Base-by-base conservation (phyloP, 2,888 invertebrate genomes). In the Malthinus flaveolus region DNA sequence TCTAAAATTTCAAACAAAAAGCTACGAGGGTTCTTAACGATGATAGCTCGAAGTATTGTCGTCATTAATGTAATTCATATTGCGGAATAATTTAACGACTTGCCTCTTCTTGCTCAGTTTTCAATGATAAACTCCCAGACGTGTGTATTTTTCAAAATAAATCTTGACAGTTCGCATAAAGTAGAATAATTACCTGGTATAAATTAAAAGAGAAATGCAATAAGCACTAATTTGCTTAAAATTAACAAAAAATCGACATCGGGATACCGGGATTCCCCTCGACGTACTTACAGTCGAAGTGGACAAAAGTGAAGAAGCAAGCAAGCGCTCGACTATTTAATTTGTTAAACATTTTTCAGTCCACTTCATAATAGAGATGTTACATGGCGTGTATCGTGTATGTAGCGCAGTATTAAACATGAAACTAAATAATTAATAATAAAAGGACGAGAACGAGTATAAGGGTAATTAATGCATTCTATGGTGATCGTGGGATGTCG, bases 51-150 rank as follows among this genome's bases (percentile, higher is more conserved):
- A 63, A 65, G 68, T 66, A 68, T 69, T 68, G 71, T 68, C 66
- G 68, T 71, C 73, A 71, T 73, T 74, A 74, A 73, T 73, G 69
- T 68, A 71, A 71, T 68, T 70, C 73, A 73, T 71, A 72, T 71
- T 68, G 71, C 67, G 73, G 74, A 74, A 74, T 73, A 74, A 74
- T 74, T 74, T 74, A 74, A 74, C 70, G 73, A 70, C 66, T 65
- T 56, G 56, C 61, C 63, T 63, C 63, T 64, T 63, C 51, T 51
- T 59, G 54, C 33, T 39, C 23, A 23, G 23, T 23, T 23, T 13
- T 34, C 46, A 33, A 42, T 46, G 53, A 33, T 23, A 49, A 36
- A 39, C 54, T 37, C 42, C 35, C 32, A 51, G 23, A 54, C 37
- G 32, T 49, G 39, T 53, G 13, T 48, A n/a, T 48, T 31, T 32